Evolutionary conservation across 2,888 invertebrate genomes (phyloP).

Genomic region (Pristionchus japonicus): DNA sequence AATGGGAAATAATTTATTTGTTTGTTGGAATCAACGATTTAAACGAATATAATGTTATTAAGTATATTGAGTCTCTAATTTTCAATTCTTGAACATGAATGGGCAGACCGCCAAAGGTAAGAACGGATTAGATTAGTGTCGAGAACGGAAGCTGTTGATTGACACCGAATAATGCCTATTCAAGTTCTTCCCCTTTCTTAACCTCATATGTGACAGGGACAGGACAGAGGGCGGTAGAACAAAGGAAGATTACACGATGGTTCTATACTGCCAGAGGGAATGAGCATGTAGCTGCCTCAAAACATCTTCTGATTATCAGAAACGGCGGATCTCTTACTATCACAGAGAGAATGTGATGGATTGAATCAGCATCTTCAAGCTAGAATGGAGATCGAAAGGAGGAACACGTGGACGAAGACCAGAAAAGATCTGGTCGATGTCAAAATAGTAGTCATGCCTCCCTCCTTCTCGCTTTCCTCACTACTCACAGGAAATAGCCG

Average conservation of each 20-base stretch:
- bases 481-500: slow-evolving; percentile 17
- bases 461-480: not conserved
- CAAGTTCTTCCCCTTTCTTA: not conserved
- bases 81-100: not conserved
- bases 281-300: not conserved
- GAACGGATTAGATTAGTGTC: not conserved
- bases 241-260: not conserved
- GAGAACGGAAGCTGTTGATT: not conserved
- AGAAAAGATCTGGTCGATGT: not conserved
- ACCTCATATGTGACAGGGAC: not conserved
- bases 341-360: not conserved
- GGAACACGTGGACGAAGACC: not conserved
- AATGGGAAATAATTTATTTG: too few species aligned
- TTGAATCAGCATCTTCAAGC: not conserved
- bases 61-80: not conserved
- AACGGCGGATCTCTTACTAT: not conserved
- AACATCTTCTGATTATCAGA: not conserved
- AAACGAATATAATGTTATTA: too few species aligned
- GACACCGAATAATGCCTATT: not conserved
- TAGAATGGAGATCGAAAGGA: not conserved
- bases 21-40: too few species aligned
- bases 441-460: slow-evolving; percentile 26
- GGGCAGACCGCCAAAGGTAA: slow-evolving; percentile 12
- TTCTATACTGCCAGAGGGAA: not conserved
- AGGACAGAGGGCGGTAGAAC: not conserved